Base-by-base conservation (phyloP, 1,140 invertebrate species). In the Drosophila funebris region DNA sequence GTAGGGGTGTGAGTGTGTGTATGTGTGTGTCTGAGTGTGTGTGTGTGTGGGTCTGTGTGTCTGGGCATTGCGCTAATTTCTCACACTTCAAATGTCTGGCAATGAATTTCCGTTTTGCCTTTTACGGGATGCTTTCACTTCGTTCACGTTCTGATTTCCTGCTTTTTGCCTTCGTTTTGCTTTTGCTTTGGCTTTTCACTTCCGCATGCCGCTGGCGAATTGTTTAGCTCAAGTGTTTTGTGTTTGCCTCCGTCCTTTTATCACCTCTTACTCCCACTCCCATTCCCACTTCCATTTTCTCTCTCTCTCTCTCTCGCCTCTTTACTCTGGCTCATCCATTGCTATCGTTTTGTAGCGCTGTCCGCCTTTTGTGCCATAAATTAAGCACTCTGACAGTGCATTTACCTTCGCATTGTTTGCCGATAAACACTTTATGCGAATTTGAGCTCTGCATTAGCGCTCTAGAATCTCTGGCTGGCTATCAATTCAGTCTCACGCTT, bases 61-160 rank as follows among this genome's bases (percentile, higher is more conserved):
- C 43, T 66, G 70, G 46, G 67, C 76, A 70, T 48, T 56, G 63
- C 69, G 81, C 73, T 84, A 85, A 85, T 84, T 80, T 87, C 81
- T 73, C 81, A 84, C 81, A 84, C 81, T 84, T 84, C 73, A 77
- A 85, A 77, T 43, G 81, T 71, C 78, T 70, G 82, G 74, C 82
- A 88, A 75, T 87, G 78, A 77, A 85, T 82, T 85, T 85, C 78
- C 82, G 82, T 44, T 76, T 63, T 37, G 31, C 41, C 58, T 73
- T 64, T 29, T 20, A 57, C 67, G 54, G 60, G 77, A 69, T 73
- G 77, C 61, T 63, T 66, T 67, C 60, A 52, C 74, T 73, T 61
- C 61, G 57, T 67, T 44, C 69, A 56, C 69, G 31, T 62, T 73
- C 73, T 76, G 73, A 76, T 76, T 76, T 76, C 73, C 69, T 76